phyloP scores from a whole-genome alignment of 2,888 invertebrate genomes.

The Campoplex capitator region DNA sequence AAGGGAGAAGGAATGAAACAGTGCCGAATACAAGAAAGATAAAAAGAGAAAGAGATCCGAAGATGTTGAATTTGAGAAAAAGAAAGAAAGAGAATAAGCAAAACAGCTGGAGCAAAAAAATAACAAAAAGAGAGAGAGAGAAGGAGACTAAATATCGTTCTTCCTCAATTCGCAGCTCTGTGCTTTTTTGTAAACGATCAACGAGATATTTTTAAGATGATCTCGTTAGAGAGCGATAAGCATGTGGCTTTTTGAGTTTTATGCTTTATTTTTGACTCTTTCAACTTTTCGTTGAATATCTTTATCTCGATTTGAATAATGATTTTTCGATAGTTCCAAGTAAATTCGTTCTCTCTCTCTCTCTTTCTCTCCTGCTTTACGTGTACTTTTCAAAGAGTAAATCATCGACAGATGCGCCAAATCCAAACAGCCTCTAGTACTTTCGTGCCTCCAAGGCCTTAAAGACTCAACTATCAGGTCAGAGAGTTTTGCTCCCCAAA shows the following conservation, averaged over 20 bases:
- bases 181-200: constrained; percentile 39
- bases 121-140: background rate
- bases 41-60: background rate
- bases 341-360: constrained; percentile 27
- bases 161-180: constrained; percentile 30
- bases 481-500: constrained; percentile 11
- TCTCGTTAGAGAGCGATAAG: constrained; percentile 25
- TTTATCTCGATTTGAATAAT: constrained; percentile 14
- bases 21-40: background rate
- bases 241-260: constrained; percentile 25
- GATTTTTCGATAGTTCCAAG: constrained; percentile 16
- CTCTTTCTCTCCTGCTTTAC: background rate
- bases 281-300: constrained; percentile 41
- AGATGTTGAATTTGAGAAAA: background rate
- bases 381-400: constrained; percentile 48
- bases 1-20: background rate
- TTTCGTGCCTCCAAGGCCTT: constrained; percentile 12
- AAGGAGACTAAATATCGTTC: constrained; percentile 31
- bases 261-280: constrained; percentile 16
- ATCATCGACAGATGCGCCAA: constrained; percentile 68
- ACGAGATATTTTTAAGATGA: constrained; percentile 54
- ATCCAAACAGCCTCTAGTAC: constrained; percentile 67
- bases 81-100: background rate
- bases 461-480: constrained; percentile 15
- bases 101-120: background rate